Evolutionary conservation across 2,888 invertebrate species (phyloP).

Genomic region (Pseudolycoriella hygida): DNA sequence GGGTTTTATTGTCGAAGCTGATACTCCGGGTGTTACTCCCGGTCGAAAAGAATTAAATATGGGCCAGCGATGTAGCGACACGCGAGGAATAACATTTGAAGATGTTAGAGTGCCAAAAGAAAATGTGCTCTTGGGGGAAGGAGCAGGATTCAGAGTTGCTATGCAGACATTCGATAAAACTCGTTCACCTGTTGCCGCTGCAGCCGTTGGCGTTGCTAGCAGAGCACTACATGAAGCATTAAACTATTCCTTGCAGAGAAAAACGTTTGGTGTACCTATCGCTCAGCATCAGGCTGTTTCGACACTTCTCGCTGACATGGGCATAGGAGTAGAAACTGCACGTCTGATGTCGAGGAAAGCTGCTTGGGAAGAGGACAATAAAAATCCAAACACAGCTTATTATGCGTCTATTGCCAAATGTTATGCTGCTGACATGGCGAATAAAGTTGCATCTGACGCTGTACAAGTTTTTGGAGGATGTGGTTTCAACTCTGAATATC

Average conservation of each 20-base stretch:
- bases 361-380: conserved; percentile 78
- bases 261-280: conserved; percentile 79
- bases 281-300: conserved; percentile 76
- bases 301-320: conserved; percentile 93
- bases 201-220: conserved; percentile 79
- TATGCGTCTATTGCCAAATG: conserved; percentile 92
- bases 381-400: conserved; percentile 56
- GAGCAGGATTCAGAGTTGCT: conserved; percentile 90
- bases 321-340: conserved; percentile 71
- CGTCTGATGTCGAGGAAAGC: conserved; percentile 71
- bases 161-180: conserved; percentile 95
- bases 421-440: conserved; percentile 84
- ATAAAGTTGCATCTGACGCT: conserved; percentile 85
- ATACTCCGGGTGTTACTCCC: conserved; percentile 67
- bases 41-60: conserved; percentile 81
- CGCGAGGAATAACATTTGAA: conserved; percentile 89
- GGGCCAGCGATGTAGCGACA: conserved; percentile 94
- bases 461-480: conserved; percentile 92
- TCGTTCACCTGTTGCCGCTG: conserved; percentile 79
- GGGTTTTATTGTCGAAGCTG: conserved; percentile 89
- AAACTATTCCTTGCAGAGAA: conserved; percentile 81
- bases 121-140: conserved; percentile 78
- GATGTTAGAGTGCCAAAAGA: conserved; percentile 90
- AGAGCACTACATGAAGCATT: conserved; percentile 84
- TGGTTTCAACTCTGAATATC: conserved; percentile 93